Percentiles rank a stretch among this genome's conserved stretches.
These are phyloP conservation scores for Bombyx mori DNA, from an alignment of 1,140 invertebrate genomes.

Conservation along the genomic window ASM3026992v2 NC_085117.1:20021501-20022000, in stretches of 20 bases:
- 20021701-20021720: constrained; percentile 70
- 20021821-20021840: constrained; percentile 51
- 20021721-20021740: constrained; percentile 64
- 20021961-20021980: constrained; percentile 67
- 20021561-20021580: no score
- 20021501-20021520: not conserved
- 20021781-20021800: constrained; percentile 63
- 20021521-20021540: no score
- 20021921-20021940: constrained; percentile 25
- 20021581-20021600: no score
- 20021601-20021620: no score
- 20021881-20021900: constrained; percentile 62
- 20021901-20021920: constrained; percentile 51
- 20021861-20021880: constrained; percentile 33
- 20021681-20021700: constrained; percentile 72
- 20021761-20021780: constrained; percentile 64
- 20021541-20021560: no score
- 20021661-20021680: constrained; percentile 51
- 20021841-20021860: constrained; percentile 31
- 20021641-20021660: constrained; percentile 49
- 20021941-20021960: constrained; percentile 42
- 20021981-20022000: constrained; percentile 69
- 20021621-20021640: not conserved
- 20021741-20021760: constrained; percentile 69
- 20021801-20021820: constrained; percentile 71